Evolutionary conservation across 1,140 invertebrate genomes (phyloP), one percentile per base, ranked within the genome.

Genomic region (Drosophila funebris): DNA sequence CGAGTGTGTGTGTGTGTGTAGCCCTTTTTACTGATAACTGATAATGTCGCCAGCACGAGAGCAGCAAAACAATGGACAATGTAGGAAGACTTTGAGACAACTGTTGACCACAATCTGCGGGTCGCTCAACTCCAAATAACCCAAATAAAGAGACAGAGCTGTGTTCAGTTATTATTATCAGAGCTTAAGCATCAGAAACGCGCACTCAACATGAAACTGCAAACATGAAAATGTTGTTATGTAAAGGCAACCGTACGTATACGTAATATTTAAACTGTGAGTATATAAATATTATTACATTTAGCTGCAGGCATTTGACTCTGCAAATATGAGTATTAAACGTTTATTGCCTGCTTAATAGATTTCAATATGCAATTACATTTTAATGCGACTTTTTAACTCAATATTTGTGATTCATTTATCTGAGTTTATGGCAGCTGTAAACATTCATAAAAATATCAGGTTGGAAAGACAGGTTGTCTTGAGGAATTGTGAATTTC

Each of bases 381-480:
- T 50, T 72, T 80, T 68, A 75, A 48, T 16, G 50, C 31, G 39
- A 43, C n/a, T n/a, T 52, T 44, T 60, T 69, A 70, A 83, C 70
- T 69, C 78, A 87, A 87, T 87, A 83, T 88, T 88, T 85, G 78
- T 69, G 67, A 89, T 83, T 87, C 63, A 89, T 87, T 85, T 87
- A 77, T 66, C 27, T 31, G 48, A 16, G 9, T 52, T 33, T 14
- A 52, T 18, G 48, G 13, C 2, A 9, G 48, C 29, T 33, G 27
- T 52, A 16, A 52, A 18, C 16, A 52, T 6, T n/a, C n/a, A n/a
- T n/a, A n/a, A n/a, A 4, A 29, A 31, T 31, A 31, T 9, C 4
- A 1, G 1, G 13, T 33, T n/a, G 44, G 18, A 13, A 39, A 39
- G 22, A 46, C 29, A 68, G 44, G 46, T 31, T 20, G 54, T 16